phyloP scores from a whole-genome alignment of 2,113 vertebrate genomes.

The Sebastes schlegelii region DNA sequence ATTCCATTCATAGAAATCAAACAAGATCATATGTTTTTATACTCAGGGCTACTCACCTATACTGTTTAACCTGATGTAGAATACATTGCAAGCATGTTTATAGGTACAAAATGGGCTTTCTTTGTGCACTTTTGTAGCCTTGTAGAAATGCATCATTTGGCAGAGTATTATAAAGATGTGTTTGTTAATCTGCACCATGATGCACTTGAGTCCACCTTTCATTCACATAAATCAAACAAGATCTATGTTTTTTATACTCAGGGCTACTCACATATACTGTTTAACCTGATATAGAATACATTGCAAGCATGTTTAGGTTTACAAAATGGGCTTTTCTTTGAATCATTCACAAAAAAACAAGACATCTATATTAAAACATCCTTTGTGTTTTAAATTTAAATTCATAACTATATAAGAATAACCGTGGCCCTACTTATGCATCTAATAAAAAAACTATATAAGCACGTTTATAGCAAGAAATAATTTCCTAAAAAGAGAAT shows the following conservation, averaged over 20 bases:
- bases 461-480: background rate
- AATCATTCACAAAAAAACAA: background rate
- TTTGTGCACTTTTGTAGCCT: too few relatives aligned
- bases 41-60: background rate
- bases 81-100: background rate
- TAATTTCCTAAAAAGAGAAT: background rate
- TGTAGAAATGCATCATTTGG: slow-evolving; percentile 33
- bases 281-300: background rate
- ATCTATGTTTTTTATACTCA: background rate
- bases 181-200: background rate
- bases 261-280: background rate
- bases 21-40: background rate
- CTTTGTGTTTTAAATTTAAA: background rate
- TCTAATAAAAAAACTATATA: background rate
- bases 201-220: background rate
- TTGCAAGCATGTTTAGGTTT: background rate
- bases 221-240: background rate
- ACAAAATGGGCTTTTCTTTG: background rate
- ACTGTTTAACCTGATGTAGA: background rate
- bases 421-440: background rate
- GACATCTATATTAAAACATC: background rate
- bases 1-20: background rate
- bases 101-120: too few relatives aligned
- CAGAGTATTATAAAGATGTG: background rate
- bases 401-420: background rate